Percentiles rank a stretch among this genome's conserved stretches.
These are phyloP conservation scores for Microcebus tavaratra DNA, from an alignment of 2,113 vertebrate genomes.

Conservation along the genomic window DNA sequence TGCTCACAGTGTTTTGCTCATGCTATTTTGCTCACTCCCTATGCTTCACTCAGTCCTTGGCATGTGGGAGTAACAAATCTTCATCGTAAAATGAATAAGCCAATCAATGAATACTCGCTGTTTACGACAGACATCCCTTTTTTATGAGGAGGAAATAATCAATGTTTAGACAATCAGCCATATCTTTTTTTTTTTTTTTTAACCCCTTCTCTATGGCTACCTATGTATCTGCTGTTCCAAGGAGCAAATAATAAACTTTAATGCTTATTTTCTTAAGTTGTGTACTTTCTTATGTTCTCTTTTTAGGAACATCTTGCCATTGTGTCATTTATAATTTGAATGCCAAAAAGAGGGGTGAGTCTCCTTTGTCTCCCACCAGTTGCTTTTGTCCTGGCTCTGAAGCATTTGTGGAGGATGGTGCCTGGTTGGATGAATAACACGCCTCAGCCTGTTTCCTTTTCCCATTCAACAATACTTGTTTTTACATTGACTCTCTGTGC, in stretches of 20 bases:
- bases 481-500: accelerated
- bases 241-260: no score
- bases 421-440: no score
- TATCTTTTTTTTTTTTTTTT: neutral
- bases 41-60: neutral
- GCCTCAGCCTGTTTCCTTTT: accelerated
- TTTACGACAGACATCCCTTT: neutral
- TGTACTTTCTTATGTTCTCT: no score
- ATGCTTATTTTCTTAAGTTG: neutral
- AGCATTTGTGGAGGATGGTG: accelerated
- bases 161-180: neutral
- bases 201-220: neutral
- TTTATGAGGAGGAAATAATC: neutral
- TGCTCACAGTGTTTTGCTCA: neutral
- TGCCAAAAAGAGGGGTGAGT: neutral
- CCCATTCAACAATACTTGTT: accelerated
- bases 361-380: no score
- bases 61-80: neutral
- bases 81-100: accelerated
- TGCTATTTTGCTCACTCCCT: no score
- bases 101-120: neutral
- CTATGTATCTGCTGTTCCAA: neutral
- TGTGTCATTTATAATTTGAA: neutral
- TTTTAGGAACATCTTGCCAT: neutral
- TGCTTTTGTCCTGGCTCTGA: neutral